Evolutionary conservation across 2,113 vertebrate species (phyloP).

Genomic region (Marcusenius ussheri): DNA sequence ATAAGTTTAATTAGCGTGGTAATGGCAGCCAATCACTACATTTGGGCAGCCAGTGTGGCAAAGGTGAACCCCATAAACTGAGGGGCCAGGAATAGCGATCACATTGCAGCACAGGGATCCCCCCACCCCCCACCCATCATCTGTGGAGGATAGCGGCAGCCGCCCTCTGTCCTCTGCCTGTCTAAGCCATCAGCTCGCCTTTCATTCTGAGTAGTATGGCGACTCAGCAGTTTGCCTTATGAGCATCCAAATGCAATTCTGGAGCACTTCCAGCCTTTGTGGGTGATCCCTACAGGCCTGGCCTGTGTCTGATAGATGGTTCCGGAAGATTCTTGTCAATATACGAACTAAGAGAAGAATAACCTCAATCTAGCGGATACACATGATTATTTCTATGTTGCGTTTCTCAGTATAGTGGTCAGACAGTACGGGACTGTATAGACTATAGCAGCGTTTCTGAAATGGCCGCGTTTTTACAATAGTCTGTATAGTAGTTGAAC

Average conservation of each 20-base stretch:
- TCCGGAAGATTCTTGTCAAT: neutral
- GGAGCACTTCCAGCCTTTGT: neutral
- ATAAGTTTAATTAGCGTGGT: neutral
- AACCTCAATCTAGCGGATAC: neutral
- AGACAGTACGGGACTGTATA: neutral
- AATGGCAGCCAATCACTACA: neutral
- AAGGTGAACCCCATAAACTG: neutral
- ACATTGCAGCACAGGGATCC: neutral
- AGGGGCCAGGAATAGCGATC: neutral
- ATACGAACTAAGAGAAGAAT: neutral
- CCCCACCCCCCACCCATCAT: neutral
- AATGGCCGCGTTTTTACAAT: neutral
- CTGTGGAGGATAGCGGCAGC: neutral
- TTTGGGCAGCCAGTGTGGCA: neutral
- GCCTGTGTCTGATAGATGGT: neutral
- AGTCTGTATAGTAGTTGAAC: neutral
- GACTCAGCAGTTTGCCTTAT: slow-evolving; percentile 10
- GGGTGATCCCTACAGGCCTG: neutral
- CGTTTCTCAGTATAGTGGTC: neutral
- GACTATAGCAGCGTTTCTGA: neutral
- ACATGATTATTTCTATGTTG: neutral
- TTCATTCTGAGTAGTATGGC: neutral
- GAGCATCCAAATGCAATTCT: neutral
- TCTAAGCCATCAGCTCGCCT: neutral
- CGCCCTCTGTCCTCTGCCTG: neutral